Conservation (phyloP, 1,140 invertebrate species). For the Drosophila punjabiensis region DNA sequence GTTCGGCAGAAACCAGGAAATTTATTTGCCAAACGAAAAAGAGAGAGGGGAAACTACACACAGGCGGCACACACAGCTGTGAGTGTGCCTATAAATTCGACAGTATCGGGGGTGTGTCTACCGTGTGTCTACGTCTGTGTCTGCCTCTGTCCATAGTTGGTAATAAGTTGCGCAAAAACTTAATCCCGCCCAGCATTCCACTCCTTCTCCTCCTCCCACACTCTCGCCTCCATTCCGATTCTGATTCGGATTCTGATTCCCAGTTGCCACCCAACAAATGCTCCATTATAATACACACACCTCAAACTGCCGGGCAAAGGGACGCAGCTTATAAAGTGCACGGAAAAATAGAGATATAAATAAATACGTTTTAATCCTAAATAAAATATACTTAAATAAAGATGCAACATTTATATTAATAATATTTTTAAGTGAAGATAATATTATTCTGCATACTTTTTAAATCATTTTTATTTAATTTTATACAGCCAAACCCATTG, state of each 20-base stretch:
- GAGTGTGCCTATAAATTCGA: conserved; percentile 67
- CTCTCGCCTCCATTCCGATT: not conserved
- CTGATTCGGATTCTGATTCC: conserved; percentile 10
- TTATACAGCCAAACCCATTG: no score
- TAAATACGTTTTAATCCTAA: no score
- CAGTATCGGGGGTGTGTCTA: conserved; percentile 1
- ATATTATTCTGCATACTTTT: no score
- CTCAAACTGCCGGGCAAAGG: conserved; percentile 41
- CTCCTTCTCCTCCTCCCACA: not conserved
- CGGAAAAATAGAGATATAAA: not conserved
- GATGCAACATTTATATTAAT: no score
- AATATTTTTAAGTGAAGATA: no score
- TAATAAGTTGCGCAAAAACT: conserved; percentile 77
- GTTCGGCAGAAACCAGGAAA: conserved; percentile 61
- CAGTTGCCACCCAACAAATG: conserved; percentile 33
- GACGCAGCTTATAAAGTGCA: conserved; percentile 4
- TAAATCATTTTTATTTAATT: no score
- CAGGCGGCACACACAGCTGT: conserved; percentile 35
- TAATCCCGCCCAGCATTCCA: conserved; percentile 57
- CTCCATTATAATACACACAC: conserved; percentile 60
- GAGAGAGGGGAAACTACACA: conserved; percentile 2
- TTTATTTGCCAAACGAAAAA: conserved; percentile 55
- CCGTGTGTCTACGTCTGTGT: conserved; percentile 6
- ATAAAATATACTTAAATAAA: no score
- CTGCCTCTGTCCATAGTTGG: conserved; percentile 60